Conservation (phyloP, 2,888 invertebrate species). For the Megastigmus dorsalis region DNA sequence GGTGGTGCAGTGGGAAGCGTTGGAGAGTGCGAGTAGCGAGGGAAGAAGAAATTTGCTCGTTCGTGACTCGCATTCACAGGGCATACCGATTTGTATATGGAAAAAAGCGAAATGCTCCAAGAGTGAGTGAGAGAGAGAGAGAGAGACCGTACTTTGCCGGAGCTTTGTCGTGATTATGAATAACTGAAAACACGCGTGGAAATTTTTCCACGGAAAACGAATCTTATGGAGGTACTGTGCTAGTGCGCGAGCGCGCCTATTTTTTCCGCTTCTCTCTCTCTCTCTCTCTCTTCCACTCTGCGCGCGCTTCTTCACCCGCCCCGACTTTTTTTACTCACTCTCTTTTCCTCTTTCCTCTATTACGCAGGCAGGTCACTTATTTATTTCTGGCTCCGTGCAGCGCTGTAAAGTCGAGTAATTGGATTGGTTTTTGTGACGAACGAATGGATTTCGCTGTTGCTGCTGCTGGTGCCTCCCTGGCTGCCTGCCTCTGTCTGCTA, state of each 20-base stretch:
- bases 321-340: background rate
- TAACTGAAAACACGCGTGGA: slow-evolving; percentile 48
- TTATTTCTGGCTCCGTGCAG: slow-evolving; percentile 31
- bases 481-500: too few species aligned
- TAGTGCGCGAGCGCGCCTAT: too few species aligned
- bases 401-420: slow-evolving; percentile 34
- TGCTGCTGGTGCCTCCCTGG: too few species aligned
- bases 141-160: slow-evolving; percentile 7
- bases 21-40: background rate
- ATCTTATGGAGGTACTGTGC: slow-evolving; percentile 44
- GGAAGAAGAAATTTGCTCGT: slow-evolving; percentile 35
- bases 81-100: background rate
- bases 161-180: slow-evolving; percentile 51
- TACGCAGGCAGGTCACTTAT: slow-evolving; percentile 37
- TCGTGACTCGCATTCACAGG: slow-evolving; percentile 39
- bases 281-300: background rate
- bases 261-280: background rate
- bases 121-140: background rate
- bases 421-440: slow-evolving; percentile 43
- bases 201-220: slow-evolving; percentile 46
- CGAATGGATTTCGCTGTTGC: slow-evolving; percentile 25
- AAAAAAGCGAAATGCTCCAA: too few species aligned
- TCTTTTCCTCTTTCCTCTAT: slow-evolving; percentile 14
- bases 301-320: background rate
- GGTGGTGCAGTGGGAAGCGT: too few species aligned